Base-by-base conservation (phyloP, 92 coral and sea anemone genomes). In the Phenganax subtilis region DNA sequence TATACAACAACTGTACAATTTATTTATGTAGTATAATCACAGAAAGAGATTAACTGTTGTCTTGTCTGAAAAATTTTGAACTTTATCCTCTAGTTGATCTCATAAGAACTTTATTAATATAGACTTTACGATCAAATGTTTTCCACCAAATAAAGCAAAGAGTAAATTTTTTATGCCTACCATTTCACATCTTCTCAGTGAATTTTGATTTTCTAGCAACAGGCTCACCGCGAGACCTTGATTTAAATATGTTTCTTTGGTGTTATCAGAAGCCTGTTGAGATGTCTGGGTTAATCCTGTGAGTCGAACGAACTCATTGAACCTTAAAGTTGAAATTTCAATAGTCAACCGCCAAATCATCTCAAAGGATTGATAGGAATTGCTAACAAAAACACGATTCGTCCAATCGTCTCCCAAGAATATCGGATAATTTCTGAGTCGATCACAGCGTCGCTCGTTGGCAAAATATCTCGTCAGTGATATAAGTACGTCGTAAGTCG, bases 221-320 rank as follows among this genome's bases (percentile, higher is more conserved):
- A 94, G 91, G 64, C 84, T 84, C 53, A 94, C 97, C 66, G 97
- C 98, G 17, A 93, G 94, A 85, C 91, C 97, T 85, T 94, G 98
- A 28, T 93, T 90, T 14, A 94, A 89, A 61, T 88, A 91, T 16
- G 94, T 92, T 67, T 92, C 90, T 56, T 82, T 91, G 79, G 77
- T 90, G 82, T 87, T 84, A 57, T 91, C 97, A 47, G 77, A 52
- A 8, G 92, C 61, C 56, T 86, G 85, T 7, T 90, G 84, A n/a
- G 83, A 77, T 16, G 69, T 55, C 74, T 79, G 83, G 11, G 83
- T 79, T 20, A 79, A 69, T 63, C 83, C 83, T 31, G 83, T 69
- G 53, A 63, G 83, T 54, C 73, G 66, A 25, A 53, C 82, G 11
- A 78, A 51, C n/a, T 78, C 82, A 44, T 78, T 78, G 9, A 78